These are phyloP conservation scores for Percopsis transmontana DNA, from an alignment of 2,113 vertebrate species.

Conservation along the genomic window DNA sequence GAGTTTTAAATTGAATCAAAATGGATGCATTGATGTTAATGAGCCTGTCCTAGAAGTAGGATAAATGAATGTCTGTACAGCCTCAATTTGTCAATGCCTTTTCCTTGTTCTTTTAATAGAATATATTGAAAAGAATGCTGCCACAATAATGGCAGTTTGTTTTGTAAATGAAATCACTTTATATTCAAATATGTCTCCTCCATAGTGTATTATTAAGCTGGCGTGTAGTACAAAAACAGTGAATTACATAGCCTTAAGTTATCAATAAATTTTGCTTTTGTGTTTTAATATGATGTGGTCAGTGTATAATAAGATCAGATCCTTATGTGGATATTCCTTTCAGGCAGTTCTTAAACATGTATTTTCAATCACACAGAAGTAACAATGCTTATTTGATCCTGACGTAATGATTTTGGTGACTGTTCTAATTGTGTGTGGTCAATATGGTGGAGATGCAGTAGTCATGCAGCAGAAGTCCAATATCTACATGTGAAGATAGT, in stretches of 20 bases:
- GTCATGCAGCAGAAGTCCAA: constrained; percentile 48
- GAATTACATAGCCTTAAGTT: constrained; percentile 24
- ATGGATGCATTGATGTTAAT: not conserved
- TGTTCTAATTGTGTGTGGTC: constrained; percentile 45
- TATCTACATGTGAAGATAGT: constrained; percentile 65
- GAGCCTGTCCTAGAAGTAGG: not conserved
- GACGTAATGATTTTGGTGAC: constrained; percentile 33
- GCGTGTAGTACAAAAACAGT: not conserved
- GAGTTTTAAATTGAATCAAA: not conserved
- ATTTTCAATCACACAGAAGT: constrained; percentile 29
- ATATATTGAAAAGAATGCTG: constrained; percentile 3
- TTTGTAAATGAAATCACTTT: constrained; percentile 8
- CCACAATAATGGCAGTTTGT: not conserved
- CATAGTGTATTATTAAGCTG: not conserved
- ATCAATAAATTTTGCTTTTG: constrained; percentile 3
- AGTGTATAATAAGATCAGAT: constrained; percentile 24
- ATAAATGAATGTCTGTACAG: not conserved
- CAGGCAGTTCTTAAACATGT: constrained; percentile 22
- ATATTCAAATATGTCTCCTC: constrained; percentile 8
- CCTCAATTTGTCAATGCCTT: not conserved
- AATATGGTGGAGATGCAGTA: constrained; percentile 50
- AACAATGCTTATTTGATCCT: constrained; percentile 25
- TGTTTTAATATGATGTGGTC: constrained; percentile 35
- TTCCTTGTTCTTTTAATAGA: not conserved
- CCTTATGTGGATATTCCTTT: constrained; percentile 33